A percentile compares a stretch with the other conserved stretches of the same genome.
These are phyloP conservation scores for Plagiodera versicolora DNA, from an alignment of 2,888 invertebrate species.

Conservation along the genomic window DNA sequence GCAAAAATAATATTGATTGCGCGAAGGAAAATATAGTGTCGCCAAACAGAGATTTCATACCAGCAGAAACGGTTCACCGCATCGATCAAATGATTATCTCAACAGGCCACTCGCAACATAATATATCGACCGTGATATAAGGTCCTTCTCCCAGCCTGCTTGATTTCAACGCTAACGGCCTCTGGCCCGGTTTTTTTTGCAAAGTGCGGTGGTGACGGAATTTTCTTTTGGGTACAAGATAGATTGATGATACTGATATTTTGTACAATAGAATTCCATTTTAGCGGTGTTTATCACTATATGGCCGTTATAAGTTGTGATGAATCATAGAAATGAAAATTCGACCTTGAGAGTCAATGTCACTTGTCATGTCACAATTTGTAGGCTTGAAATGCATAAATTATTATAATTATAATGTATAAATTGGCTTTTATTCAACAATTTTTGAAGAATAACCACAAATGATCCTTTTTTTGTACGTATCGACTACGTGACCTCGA, in stretches of 20 bases:
- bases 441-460: too few relatives aligned
- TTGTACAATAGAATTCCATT: too few relatives aligned
- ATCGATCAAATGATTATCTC: slow-evolving; percentile 25
- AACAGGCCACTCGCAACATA: slow-evolving; percentile 21
- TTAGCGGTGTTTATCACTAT: too few relatives aligned
- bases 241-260: too few relatives aligned
- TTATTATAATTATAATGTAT: too few relatives aligned
- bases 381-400: too few relatives aligned
- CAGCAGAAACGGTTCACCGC: slow-evolving; percentile 5
- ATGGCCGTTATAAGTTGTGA: too few relatives aligned
- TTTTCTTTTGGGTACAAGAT: neutral
- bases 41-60: neutral
- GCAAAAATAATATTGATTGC: too few relatives aligned
- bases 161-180: neutral
- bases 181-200: neutral
- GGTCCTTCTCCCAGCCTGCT: neutral
- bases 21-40: neutral
- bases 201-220: neutral
- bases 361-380: too few relatives aligned
- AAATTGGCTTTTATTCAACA: too few relatives aligned
- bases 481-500: neutral
- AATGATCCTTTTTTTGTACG: neutral
- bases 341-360: too few relatives aligned
- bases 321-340: too few relatives aligned
- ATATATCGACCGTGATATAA: slow-evolving; percentile 12